Evolutionary conservation across 2,888 invertebrate genomes (phyloP).

Genomic region (Caradrina kadenii): DNA sequence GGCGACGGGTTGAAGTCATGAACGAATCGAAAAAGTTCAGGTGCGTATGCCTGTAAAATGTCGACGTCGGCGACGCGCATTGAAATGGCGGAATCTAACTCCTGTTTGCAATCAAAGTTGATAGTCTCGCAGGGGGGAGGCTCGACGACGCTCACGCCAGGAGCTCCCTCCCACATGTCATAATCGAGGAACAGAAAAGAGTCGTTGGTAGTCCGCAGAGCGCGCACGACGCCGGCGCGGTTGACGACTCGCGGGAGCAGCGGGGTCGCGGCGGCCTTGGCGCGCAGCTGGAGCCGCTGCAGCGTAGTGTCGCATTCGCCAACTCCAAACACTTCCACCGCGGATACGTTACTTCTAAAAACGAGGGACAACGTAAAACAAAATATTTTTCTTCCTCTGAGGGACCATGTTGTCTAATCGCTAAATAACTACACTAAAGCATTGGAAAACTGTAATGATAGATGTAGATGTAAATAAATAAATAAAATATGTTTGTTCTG

Average conservation of each 20-base stretch:
- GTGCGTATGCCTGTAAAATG: not conserved
- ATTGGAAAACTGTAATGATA: too few relatives aligned
- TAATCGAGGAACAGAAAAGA: constrained; percentile 55
- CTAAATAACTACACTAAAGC: too few relatives aligned
- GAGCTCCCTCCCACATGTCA: constrained; percentile 41
- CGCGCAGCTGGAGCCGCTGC: not conserved
- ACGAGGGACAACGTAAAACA: not conserved
- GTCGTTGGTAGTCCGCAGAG: constrained; percentile 4
- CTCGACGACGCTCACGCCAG: constrained; percentile 19
- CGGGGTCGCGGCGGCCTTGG: not conserved
- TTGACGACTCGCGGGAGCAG: not conserved
- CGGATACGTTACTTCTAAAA: not conserved
- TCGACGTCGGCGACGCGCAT: constrained; percentile 28
- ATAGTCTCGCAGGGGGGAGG: constrained; percentile 24
- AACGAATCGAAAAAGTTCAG: constrained; percentile 12
- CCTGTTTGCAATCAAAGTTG: constrained; percentile 17
- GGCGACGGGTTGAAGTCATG: constrained; percentile 10
- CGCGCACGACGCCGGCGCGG: constrained; percentile 2
- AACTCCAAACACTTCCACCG: not conserved
- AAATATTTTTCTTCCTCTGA: too few relatives aligned
- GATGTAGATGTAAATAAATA: too few relatives aligned
- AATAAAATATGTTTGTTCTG: too few relatives aligned
- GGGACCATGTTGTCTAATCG: too few relatives aligned
- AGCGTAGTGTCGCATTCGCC: not conserved
- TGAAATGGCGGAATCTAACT: constrained; percentile 28